Conservation (phyloP, 2,797 vertebrate species). For the Alfaro cultratus region DNA sequence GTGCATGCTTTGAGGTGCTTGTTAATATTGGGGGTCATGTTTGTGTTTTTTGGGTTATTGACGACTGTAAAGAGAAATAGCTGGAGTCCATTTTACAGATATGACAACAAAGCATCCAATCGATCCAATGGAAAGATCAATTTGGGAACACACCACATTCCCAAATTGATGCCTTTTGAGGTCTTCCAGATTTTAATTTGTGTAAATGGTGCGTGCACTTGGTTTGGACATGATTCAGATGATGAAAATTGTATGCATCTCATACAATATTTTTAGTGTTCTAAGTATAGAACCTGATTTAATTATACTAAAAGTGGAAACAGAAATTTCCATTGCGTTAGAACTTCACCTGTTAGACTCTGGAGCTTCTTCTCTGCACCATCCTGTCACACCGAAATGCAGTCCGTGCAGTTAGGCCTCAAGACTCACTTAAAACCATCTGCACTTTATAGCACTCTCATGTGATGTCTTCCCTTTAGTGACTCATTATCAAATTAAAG, state of each 20-base stretch:
- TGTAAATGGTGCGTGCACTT: neutral
- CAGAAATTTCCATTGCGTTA: neutral
- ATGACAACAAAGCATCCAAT: constrained; percentile 1
- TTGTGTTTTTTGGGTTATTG: neutral
- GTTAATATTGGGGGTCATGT: neutral
- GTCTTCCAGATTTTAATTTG: neutral
- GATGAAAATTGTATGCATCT: neutral
- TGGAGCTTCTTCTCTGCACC: neutral
- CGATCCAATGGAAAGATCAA: neutral
- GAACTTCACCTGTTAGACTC: neutral
- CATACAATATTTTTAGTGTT: neutral
- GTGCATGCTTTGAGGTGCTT: neutral
- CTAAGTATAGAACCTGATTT: neutral
- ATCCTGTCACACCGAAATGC: neutral
- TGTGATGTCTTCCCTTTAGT: constrained; percentile 32
- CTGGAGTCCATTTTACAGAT: neutral
- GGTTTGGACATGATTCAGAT: neutral
- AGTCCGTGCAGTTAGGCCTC: constrained; percentile 6
- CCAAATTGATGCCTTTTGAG: neutral
- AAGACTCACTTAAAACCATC: constrained; percentile 51
- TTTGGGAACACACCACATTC: constrained; percentile 1
- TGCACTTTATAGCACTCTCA: constrained; percentile 28
- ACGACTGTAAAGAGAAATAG: neutral
- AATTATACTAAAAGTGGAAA: neutral
- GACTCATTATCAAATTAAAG: constrained; percentile 49